A percentile compares a stretch with the other conserved stretches of the same genome.
Evolutionary conservation across 2,113 vertebrate genomes (phyloP).

Genomic region (Nesogale talazaci): DNA sequence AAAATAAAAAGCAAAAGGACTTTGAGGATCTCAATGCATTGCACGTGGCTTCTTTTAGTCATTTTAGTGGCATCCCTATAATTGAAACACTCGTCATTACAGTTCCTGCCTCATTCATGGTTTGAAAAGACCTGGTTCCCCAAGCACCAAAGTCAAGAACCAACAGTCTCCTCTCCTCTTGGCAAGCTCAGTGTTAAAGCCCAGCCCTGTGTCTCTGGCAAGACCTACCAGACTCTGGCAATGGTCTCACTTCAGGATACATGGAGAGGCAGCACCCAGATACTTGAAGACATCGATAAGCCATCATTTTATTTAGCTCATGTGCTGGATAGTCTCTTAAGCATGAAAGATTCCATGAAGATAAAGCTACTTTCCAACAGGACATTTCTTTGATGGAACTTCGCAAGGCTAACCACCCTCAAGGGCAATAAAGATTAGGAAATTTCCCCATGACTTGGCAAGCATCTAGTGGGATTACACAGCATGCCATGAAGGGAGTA

Average conservation of each 20-base stretch:
- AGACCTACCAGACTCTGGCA: not conserved
- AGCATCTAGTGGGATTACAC: not conserved
- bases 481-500: not conserved
- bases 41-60: not conserved
- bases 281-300: not conserved
- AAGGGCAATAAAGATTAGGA: not conserved
- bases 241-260: not conserved
- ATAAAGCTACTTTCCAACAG: not conserved
- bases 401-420: not conserved
- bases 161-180: not conserved
- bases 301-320: not conserved
- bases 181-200: slow-evolving; percentile 3
- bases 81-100: not conserved
- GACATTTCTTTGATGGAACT: not conserved
- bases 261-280: not conserved
- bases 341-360: not conserved
- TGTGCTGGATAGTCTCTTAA: not conserved
- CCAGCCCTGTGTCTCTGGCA: not conserved
- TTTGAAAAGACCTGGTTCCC: not conserved
- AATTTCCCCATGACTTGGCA: not conserved
- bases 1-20: not conserved
- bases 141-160: not conserved
- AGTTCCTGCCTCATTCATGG: not conserved
- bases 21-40: not conserved
- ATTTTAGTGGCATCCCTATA: not conserved